Base-by-base conservation (phyloP, 2,797 vertebrate species). In the Meriones psammophilus region DNA sequence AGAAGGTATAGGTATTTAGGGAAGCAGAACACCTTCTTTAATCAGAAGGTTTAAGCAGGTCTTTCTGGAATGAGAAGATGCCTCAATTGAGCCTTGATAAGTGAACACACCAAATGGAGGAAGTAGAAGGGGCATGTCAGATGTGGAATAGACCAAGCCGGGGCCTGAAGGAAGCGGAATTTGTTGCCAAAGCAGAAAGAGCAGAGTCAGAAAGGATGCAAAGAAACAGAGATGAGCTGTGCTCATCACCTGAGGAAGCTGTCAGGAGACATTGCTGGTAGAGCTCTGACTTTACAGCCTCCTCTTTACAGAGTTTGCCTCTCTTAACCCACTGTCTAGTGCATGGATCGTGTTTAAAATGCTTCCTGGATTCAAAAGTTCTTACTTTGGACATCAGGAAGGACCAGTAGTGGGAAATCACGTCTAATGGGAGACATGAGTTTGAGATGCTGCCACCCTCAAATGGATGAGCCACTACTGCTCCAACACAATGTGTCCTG, bases 11-110 rank as follows among this genome's bases (percentile, higher is more conserved):
- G 33, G 14, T 87, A 7, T 56, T 68, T 33, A 64, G 36, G 6
- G 71, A 8, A 28, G 50, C 6, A 36, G 86, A 88, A 93, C 58
- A 50, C 20, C 71, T 90, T 88, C 69, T 79, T 88, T 86, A 91
- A 30, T 79, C 18, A 28, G 68, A 50, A 83, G 54, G n/a, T 71
- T 50, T 77, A 64, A 50, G 60, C 66, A 77, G 36, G 12, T 66
- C 8, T 96, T 94, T 62, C 66, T 78, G 17, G 74, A 92, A 50
- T 85, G 62, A 94, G 54, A 39, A 9, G 71, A 68, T 85, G n/a
- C 13, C 8, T 64, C 17, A 2, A 18, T 3, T 62, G 33, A 36
- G 18, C 79, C 68, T 58, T 76, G n/a, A 60, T 85, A 81, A 60
- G 42, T 50, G 42, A 86, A 42, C 9, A 89, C 42, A 28, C 28